Percentiles rank a stretch among this genome's conserved stretches.
Conservation (phyloP, 37 sponge, comb jelly and placozoan species). For the Diacarnus erythraeanus region DNA sequence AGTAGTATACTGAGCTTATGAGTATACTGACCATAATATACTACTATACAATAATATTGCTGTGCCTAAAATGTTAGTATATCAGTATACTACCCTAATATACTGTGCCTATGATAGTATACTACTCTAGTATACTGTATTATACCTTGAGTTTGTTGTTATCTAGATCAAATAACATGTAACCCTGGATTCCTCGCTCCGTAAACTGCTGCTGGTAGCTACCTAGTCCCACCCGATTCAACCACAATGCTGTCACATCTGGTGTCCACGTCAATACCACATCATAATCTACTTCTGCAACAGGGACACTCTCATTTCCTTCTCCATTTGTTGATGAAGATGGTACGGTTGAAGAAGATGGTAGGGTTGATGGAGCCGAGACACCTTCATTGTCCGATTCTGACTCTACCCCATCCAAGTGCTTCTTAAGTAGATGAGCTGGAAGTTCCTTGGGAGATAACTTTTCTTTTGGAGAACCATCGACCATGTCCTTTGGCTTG, state of each 20-base stretch:
- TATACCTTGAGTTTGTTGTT: constrained; percentile 50
- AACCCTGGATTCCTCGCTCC: constrained; percentile 44
- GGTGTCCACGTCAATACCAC: constrained; percentile 34
- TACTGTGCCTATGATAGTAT: too few relatives aligned
- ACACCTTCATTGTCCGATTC: not conserved
- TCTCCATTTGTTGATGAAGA: not conserved
- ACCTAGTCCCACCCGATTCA: constrained; percentile 31
- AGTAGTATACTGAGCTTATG: too few relatives aligned
- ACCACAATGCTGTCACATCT: constrained; percentile 42
- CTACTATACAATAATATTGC: too few relatives aligned
- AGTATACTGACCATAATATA: too few relatives aligned
- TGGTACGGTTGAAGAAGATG: not conserved
- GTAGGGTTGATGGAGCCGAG: not conserved
- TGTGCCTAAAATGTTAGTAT: too few relatives aligned
- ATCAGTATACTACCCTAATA: too few relatives aligned
- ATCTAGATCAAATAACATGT: constrained; percentile 49
- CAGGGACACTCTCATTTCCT: not conserved
- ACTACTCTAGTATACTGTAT: too few relatives aligned
- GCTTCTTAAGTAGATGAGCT: not conserved
- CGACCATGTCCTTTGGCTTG: not conserved
- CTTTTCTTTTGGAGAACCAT: not conserved
- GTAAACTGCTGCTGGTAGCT: constrained; percentile 25
- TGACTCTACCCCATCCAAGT: not conserved
- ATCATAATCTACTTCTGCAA: not conserved
- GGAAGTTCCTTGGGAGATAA: constrained; percentile 3